These are phyloP conservation scores for Pegoplata infirma DNA, from an alignment of 2,888 invertebrate genomes.

Conservation along the genomic window DNA sequence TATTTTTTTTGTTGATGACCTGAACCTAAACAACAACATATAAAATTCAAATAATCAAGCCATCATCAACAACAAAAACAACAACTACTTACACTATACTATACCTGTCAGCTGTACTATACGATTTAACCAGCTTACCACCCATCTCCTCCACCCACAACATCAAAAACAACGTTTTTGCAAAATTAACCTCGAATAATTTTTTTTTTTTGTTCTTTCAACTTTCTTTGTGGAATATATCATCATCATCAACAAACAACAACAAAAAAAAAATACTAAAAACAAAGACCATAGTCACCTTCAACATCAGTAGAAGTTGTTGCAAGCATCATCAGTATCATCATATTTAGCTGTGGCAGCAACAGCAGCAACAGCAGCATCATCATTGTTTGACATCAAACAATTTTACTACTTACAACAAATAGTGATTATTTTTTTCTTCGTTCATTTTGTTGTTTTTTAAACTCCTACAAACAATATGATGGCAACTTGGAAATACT, in stretches of 20 bases:
- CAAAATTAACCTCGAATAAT: constrained; percentile 11
- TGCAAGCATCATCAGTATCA: not conserved
- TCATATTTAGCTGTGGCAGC: not conserved
- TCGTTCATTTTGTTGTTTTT: not conserved
- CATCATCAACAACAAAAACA: constrained; percentile 7
- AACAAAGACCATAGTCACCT: constrained; percentile 2
- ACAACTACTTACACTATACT: too few species aligned
- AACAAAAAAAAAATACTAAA: too few species aligned
- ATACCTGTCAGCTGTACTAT: constrained; percentile 15
- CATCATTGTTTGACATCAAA: constrained; percentile 26
- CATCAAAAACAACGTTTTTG: constrained; percentile 11
- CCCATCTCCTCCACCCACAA: not conserved
- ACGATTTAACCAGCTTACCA: not conserved
- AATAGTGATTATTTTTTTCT: constrained; percentile 18
- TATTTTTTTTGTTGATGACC: not conserved
- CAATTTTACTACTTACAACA: constrained; percentile 12
- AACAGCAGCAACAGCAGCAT: not conserved
- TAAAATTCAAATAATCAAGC: constrained; percentile 1
- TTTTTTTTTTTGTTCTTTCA: not conserved
- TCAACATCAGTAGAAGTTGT: not conserved
- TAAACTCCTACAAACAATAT: constrained; percentile 31
- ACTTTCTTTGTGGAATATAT: constrained; percentile 20
- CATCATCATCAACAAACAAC: not conserved
- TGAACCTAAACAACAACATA: not conserved
- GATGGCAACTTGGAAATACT: constrained; percentile 67